These are phyloP conservation scores for Cryptotis parvus DNA, from an alignment of 2,113 vertebrate genomes.

Conservation along the genomic window DNA sequence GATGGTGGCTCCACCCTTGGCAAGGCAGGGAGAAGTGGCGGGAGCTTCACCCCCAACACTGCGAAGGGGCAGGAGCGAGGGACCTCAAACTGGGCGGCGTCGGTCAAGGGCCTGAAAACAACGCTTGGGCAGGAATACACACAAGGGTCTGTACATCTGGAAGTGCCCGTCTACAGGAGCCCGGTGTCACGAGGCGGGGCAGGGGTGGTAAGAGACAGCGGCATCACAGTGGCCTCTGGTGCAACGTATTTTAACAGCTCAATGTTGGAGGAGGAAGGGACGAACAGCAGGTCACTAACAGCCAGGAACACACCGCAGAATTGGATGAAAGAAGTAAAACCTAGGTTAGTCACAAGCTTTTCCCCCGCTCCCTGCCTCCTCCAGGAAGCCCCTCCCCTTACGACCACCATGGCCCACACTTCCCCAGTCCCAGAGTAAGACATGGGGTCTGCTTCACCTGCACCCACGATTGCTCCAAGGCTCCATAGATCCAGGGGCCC, in stretches of 20 bases:
- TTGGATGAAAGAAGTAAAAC: constrained; percentile 65
- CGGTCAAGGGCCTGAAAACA: constrained; percentile 61
- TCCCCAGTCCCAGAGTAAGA: not conserved
- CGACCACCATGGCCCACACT: not conserved
- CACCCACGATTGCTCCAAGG: not conserved
- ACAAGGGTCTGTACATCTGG: constrained; percentile 62
- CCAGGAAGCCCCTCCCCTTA: not conserved
- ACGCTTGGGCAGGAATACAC: constrained; percentile 70
- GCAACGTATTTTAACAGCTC: constrained; percentile 88
- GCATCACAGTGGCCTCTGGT: constrained; percentile 90
- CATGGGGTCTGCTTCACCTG: not conserved
- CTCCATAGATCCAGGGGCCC: not conserved
- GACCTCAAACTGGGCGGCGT: constrained; percentile 38
- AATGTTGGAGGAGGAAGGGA: constrained; percentile 74
- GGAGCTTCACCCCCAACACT: constrained; percentile 6
- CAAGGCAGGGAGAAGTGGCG: constrained; percentile 61
- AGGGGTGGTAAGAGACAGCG: constrained; percentile 82
- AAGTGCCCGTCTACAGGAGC: constrained; percentile 80
- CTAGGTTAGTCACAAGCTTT: not conserved
- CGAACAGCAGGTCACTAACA: constrained; percentile 86
- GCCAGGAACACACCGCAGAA: constrained; percentile 87
- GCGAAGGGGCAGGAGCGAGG: not conserved
- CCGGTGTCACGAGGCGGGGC: constrained; percentile 82
- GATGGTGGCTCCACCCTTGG: constrained; percentile 59
- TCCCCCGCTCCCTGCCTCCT: not conserved